These are phyloP conservation scores for Pampus argenteus DNA, from an alignment of 2,797 vertebrate species.

Conservation along the genomic window DNA sequence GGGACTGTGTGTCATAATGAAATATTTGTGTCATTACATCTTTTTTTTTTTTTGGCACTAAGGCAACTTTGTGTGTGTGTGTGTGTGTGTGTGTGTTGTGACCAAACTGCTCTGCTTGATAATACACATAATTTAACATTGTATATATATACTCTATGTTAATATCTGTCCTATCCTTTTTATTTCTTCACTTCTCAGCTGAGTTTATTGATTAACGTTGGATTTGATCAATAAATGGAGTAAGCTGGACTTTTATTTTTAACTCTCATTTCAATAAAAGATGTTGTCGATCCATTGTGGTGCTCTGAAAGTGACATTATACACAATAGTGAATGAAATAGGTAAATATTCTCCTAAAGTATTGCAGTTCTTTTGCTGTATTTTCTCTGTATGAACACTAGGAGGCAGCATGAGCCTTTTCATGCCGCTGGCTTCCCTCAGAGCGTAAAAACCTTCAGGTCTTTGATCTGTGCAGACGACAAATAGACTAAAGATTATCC, in stretches of 20 bases:
- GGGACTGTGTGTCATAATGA: not conserved
- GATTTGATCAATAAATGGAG: conserved; percentile 25
- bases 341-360: not conserved
- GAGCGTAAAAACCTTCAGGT: not conserved
- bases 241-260: conserved; percentile 28
- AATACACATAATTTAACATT: not conserved
- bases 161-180: not conserved
- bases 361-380: not conserved
- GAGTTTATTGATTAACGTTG: conserved; percentile 26
- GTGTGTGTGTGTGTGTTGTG: not conserved
- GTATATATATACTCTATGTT: conserved; percentile 29
- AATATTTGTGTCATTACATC: not conserved
- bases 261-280: conserved; percentile 24
- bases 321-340: not conserved
- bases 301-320: not conserved
- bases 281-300: not conserved
- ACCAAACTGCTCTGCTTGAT: not conserved
- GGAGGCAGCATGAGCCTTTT: conserved; percentile 70
- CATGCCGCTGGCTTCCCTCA: conserved; percentile 1
- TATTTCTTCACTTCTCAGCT: not conserved
- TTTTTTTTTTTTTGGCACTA: conserved; percentile 2
- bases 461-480: not conserved
- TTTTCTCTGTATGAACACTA: conserved; percentile 38
- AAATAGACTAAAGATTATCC: not conserved
- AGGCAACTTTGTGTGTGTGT: conserved; percentile 1